Evolutionary conservation across 2,113 vertebrate genomes (phyloP), one percentile per base, ranked within the genome.

Genomic region (Aegotheles bennettii): DNA sequence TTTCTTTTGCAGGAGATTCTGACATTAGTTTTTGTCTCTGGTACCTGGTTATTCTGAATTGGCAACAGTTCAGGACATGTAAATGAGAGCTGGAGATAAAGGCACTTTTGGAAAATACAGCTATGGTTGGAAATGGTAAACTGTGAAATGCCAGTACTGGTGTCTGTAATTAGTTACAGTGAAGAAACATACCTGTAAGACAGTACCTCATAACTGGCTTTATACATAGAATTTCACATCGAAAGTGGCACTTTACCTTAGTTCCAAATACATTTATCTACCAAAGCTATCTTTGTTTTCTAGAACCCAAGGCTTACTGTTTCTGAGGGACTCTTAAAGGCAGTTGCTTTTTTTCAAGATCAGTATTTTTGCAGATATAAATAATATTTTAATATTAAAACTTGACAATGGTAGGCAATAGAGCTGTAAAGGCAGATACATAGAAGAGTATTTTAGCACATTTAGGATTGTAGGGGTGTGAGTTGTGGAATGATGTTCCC

Each of bases 201-300:
- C 48, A 28, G 2, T 76, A 47, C 31, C 45, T 90, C 16, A 13
- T 63, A 18, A 45, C 17, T 90, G 79, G 12, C 29, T 61, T 63
- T 84, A 21, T 7, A 42, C 4, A 3, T 79, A 48, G 0, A 4
- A n/a, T n/a, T n/a, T n/a, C n/a, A n/a, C n/a, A n/a, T n/a, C n/a
- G 45, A 71, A 82, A 85, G 69, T 38, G 25, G 7, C 29, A 29
- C 35, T 94, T 95, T 16, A 2, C 67, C 20, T 40, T 61, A n/a
- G 10, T 77, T 91, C 20, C 7, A 33, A 54, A 33, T n/a, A 11
- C 29, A 20, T 48, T 6, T 43, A 20, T 53, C 28, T 24, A 26
- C 6, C 5, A 28, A 59, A 74, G 35, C 10, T 15, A 6, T 28
- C 24, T 57, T 29, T 51, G 7, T 48, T 84, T 76, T 80, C 24